Percentiles rank a stretch among this genome's conserved stretches.
These are phyloP conservation scores for Drosophila nr. fundita DNA, from an alignment of 2,888 invertebrate genomes.

Conservation along the genomic window DNA sequence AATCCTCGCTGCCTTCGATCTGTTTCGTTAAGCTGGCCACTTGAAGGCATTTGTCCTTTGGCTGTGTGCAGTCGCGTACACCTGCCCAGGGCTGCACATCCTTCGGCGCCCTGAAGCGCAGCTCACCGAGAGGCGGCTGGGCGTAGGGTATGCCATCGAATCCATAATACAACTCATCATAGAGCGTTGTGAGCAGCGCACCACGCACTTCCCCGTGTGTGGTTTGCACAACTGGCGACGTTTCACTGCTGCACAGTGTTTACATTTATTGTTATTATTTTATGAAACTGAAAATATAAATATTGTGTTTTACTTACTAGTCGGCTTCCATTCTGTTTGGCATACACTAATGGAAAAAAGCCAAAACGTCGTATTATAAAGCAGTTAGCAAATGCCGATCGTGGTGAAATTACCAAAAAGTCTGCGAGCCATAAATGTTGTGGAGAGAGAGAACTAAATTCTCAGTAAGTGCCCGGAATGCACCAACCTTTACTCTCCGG, in stretches of 20 bases:
- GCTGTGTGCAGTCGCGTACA: slow-evolving; percentile 56
- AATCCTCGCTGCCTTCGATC: slow-evolving; percentile 77
- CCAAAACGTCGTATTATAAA: not conserved
- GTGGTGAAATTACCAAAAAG: not conserved
- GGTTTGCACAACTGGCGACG: slow-evolving; percentile 65
- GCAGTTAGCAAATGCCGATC: not conserved
- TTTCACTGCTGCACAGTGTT: slow-evolving; percentile 32
- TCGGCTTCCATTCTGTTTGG: slow-evolving; percentile 42
- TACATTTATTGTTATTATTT: not conserved
- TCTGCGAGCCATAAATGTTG: not conserved
- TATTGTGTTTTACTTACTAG: slow-evolving; percentile 21
- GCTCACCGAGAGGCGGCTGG: slow-evolving; percentile 66
- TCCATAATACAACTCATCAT: slow-evolving; percentile 67
- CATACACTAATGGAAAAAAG: slow-evolving; percentile 1
- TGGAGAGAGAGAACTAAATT: not conserved
- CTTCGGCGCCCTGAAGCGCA: slow-evolving; percentile 80
- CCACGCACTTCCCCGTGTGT: slow-evolving; percentile 77
- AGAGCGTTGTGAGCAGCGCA: slow-evolving; percentile 60
- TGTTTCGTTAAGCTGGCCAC: slow-evolving; percentile 59
- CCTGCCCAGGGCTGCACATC: slow-evolving; percentile 84
- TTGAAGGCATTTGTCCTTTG: slow-evolving; percentile 63
- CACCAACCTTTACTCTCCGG: too few species aligned
- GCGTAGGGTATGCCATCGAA: slow-evolving; percentile 81
- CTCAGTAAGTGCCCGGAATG: too few species aligned
- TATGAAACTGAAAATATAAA: not conserved